Percentiles rank a stretch among this genome's conserved stretches.
phyloP scores from a whole-genome alignment of 1,140 invertebrate genomes.

The Diachasma alloeum region DNA sequence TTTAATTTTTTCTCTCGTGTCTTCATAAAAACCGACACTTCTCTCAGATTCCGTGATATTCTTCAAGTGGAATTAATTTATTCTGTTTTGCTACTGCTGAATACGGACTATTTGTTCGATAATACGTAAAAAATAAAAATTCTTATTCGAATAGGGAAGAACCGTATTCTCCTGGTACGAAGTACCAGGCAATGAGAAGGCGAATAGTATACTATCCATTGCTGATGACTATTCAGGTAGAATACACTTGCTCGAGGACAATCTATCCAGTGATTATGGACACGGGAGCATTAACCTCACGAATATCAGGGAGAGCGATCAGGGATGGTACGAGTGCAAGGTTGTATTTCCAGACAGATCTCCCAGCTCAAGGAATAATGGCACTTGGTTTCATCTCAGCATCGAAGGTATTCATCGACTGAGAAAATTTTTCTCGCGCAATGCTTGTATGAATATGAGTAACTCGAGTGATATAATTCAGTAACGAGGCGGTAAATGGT shows the following conservation, averaged over 20 bases:
- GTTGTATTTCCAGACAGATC: conserved; percentile 88
- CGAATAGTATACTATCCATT: conserved; percentile 67
- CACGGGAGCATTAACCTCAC: conserved; percentile 88
- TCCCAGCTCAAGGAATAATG: conserved; percentile 82
- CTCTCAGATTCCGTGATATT: too few species aligned
- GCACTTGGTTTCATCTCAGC: conserved; percentile 86
- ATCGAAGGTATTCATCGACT: conserved; percentile 76
- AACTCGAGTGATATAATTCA: too few species aligned
- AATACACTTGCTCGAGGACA: conserved; percentile 70
- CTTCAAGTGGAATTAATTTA: too few species aligned
- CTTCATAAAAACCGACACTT: too few species aligned
- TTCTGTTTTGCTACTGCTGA: too few species aligned
- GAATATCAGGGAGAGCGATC: conserved; percentile 86
- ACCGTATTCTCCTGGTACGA: conserved; percentile 84
- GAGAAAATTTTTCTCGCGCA: too few species aligned
- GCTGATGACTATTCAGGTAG: conserved; percentile 79
- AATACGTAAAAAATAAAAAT: not conserved
- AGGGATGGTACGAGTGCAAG: conserved; percentile 91
- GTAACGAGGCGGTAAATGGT: too few species aligned
- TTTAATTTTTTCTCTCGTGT: too few species aligned
- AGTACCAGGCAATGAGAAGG: conserved; percentile 47
- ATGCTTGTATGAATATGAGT: too few species aligned
- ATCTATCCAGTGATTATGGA: conserved; percentile 67
- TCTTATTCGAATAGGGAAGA: conserved; percentile 68
- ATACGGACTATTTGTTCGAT: too few species aligned